Base-by-base conservation (phyloP, 2,113 vertebrate genomes). In the Tylochromis polylepis region DNA sequence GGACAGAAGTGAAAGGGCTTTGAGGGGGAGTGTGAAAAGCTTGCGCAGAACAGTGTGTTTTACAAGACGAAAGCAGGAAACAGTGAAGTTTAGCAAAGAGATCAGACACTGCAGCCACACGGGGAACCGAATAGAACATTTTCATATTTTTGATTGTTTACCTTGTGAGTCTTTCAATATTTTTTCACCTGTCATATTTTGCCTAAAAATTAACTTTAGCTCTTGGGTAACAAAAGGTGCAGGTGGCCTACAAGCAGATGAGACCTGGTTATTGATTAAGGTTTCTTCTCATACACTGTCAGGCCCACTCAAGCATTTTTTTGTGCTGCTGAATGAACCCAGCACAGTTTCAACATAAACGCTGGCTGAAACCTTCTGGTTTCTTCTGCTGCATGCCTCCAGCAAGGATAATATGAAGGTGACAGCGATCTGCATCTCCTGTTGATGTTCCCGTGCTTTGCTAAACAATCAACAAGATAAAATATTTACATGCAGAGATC, bases 181-280 rank as follows among this genome's bases (percentile, higher is more conserved):
- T 83, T 81, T 49, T 15, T 72, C 2, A 36, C 49, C 38, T 78
- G 7, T 34, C 59, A 41, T 46, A n/a, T 79, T 59, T 16, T 60
- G 27, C 27, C 9, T 51, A 62, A 85, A 82, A 80, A 77, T 59
- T 3, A 41, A 53, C 29, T 16, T 34, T 11, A 72, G 15, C 9
- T 34, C 34, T 83, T 15, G 5, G 62, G 56, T 29, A 83, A 86
- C 38, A 41, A 56, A 80, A 31, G n/a, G 2, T 46, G 12, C 20
- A 6, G 15, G 16, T 83, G 57, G 36, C 62, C 59, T 77, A 34
- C 16, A 67, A 83, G 75, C 72, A 87, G 85, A 94, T 77, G 85
- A 89, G 81, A 87, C 87, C 58, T 81, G 84, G 49, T 89, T 93
- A 93, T 91, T 89, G 84, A 94, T 94, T 90, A 91, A 78, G 59